Evolutionary conservation across 2,797 vertebrate genomes (phyloP).

Genomic region (Halcyon chelicuti): DNA sequence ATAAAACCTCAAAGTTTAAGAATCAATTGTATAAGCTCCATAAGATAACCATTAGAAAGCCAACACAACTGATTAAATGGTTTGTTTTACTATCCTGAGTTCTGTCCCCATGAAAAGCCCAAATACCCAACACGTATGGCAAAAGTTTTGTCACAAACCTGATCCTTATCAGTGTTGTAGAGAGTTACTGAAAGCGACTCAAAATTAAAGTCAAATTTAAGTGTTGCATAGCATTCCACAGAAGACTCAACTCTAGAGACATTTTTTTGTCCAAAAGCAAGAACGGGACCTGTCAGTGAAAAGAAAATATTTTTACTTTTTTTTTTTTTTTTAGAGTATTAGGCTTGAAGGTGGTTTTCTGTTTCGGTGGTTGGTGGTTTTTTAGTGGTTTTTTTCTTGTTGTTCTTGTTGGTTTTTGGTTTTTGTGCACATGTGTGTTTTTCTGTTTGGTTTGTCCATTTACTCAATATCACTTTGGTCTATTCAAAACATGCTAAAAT

Average conservation of each 20-base stretch:
- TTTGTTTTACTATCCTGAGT: not conserved
- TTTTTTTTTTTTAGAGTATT: not conserved
- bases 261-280: constrained; percentile 13
- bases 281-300: not conserved
- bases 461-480: not conserved
- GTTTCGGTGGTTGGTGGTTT: not conserved
- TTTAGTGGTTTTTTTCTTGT: too few species aligned
- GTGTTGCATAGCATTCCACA: constrained; percentile 61
- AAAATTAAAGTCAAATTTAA: constrained; percentile 90
- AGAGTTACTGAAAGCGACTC: constrained; percentile 91
- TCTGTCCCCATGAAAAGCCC: not conserved
- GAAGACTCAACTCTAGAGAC: not conserved
- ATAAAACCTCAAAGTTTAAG: not conserved
- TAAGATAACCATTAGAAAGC: not conserved
- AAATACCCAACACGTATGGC: not conserved
- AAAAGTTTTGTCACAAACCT: constrained; percentile 80
- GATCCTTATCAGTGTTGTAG: constrained; percentile 78
- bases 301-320: not conserved
- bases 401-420: too few species aligned
- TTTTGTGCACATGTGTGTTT: too few species aligned
- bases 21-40: not conserved
- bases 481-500: not conserved
- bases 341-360: not conserved
- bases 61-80: not conserved
- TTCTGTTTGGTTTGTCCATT: not conserved